A percentile compares a stretch with the other conserved stretches of the same genome.
These are phyloP conservation scores for Tubulanus polymorphus DNA, from an alignment of 2,888 invertebrate species.

Conservation along the genomic window DNA sequence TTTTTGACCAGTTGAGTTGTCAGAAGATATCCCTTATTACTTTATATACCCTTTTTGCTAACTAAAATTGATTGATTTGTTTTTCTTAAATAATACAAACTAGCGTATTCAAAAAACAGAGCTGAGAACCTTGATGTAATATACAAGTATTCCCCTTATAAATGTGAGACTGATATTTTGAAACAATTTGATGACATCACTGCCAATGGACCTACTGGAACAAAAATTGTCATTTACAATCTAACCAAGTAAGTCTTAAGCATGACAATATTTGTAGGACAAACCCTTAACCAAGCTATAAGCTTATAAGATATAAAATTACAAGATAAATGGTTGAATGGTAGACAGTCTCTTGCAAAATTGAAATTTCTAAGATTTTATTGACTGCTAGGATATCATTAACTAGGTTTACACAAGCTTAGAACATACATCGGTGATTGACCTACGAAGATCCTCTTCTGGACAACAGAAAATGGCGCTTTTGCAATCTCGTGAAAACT, in stretches of 20 bases:
- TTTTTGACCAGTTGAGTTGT: constrained; percentile 7
- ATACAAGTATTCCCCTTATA: constrained; percentile 35
- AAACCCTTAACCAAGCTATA: not conserved
- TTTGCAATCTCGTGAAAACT: no score
- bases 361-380: no score
- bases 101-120: constrained; percentile 10
- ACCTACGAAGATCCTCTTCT: no score
- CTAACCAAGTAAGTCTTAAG: constrained; percentile 35
- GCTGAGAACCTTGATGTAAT: constrained; percentile 32
- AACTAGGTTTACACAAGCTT: no score
- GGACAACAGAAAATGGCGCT: no score
- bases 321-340: no score
- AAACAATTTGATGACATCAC: constrained; percentile 30
- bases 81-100: constrained; percentile 1
- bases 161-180: constrained; percentile 31
- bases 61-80: not conserved
- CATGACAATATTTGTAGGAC: not conserved
- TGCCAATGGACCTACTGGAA: constrained; percentile 29
- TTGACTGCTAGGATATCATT: no score
- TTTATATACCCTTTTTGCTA: not conserved
- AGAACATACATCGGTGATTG: no score
- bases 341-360: no score
- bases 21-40: not conserved
- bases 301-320: no score
- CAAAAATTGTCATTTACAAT: constrained; percentile 45